Conservation (phyloP, 1,140 invertebrate genomes). For the roundworm (Caenorhabditis elegans) region WBcel235 BX284603.4:2328001-2328500, state of each 20-base stretch:
- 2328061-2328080: not conserved
- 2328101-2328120: constrained; percentile 4
- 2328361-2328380: constrained; percentile 21
- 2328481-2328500: too few species aligned
- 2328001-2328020: too few species aligned
- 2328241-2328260: not conserved
- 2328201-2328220: too few species aligned
- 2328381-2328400: not conserved
- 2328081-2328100: constrained; percentile 11
- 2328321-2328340: constrained; percentile 8
- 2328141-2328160: too few species aligned
- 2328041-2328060: not conserved
- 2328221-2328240: too few species aligned
- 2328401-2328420: too few species aligned
- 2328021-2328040: too few species aligned
- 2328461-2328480: too few species aligned
- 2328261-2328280: not conserved
- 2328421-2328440: too few species aligned
- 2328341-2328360: constrained; percentile 10
- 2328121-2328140: constrained; percentile 13
- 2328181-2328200: too few species aligned
- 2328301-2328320: constrained; percentile 5
- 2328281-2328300: constrained; percentile 9
- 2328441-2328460: too few species aligned
- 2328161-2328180: too few species aligned